These are phyloP conservation scores for Globicephala melas DNA, from an alignment of 2,113 vertebrate species.

Conservation along the genomic window DNA sequence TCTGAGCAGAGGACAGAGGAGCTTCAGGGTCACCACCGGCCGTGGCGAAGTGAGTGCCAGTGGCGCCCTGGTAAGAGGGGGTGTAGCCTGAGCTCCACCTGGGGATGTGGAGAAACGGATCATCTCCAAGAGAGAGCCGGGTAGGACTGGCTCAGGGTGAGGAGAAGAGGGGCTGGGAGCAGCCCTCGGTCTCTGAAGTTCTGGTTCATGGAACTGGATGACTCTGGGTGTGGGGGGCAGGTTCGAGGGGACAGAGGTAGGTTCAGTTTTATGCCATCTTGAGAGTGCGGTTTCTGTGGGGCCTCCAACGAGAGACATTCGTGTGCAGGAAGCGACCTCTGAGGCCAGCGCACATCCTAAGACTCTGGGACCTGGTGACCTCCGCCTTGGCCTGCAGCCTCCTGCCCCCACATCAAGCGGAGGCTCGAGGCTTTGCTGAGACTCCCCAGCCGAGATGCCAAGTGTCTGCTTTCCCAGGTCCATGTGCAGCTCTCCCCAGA, in stretches of 20 bases:
- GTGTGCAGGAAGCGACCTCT: not conserved
- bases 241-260: too few species aligned
- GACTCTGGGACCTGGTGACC: not conserved
- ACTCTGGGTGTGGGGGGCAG: not conserved
- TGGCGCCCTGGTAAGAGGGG: not conserved
- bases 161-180: too few species aligned
- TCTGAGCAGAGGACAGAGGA: not conserved
- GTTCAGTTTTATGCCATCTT: not conserved
- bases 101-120: too few species aligned
- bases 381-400: accelerated
- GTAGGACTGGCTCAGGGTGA: not conserved
- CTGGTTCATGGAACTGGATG: not conserved
- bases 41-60: too few species aligned
- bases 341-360: not conserved
- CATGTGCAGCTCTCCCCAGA: accelerated
- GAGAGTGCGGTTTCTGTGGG: not conserved
- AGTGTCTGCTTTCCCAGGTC: too few species aligned
- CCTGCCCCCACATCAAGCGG: accelerated
- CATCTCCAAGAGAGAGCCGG: not conserved
- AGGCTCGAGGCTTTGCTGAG: too few species aligned
- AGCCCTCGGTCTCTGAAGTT: not conserved
- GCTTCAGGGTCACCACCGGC: accelerated
- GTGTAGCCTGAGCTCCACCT: not conserved
- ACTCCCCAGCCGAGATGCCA: not conserved
- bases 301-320: accelerated